Evolutionary conservation across 2,888 invertebrate genomes (phyloP).

Genomic region (Muscina levida): DNA sequence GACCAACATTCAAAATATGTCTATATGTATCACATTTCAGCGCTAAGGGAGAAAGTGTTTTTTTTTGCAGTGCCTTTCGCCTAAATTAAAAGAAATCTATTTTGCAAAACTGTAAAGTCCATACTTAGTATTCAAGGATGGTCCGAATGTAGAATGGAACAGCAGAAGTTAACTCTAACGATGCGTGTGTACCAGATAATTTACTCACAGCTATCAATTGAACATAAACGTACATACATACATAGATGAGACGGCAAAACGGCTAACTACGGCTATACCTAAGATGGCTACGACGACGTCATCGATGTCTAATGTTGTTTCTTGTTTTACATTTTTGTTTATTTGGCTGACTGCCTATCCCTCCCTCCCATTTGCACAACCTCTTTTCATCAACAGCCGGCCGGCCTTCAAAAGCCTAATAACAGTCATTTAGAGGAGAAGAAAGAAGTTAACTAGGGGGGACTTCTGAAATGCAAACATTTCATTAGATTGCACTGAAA

Average conservation of each 20-base stretch:
- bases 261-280: slow-evolving; percentile 14
- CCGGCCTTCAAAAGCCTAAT: slow-evolving; percentile 41
- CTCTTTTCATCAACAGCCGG: background rate
- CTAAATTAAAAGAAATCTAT: slow-evolving; percentile 1
- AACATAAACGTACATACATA: background rate
- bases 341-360: slow-evolving; percentile 1
- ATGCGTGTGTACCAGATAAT: slow-evolving; percentile 53
- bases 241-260: slow-evolving; percentile 39
- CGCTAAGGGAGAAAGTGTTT: slow-evolving; percentile 23
- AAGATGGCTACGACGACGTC: slow-evolving; percentile 30
- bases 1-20: too few species aligned
- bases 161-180: slow-evolving; percentile 31
- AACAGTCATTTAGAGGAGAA: slow-evolving; percentile 44
- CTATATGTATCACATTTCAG: too few species aligned
- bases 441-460: background rate
- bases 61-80: background rate
- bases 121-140: slow-evolving; percentile 20
- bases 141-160: slow-evolving; percentile 33
- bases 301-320: slow-evolving; percentile 21
- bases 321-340: background rate
- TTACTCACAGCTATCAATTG: background rate
- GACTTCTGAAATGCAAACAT: slow-evolving; percentile 23
- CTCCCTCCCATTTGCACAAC: background rate
- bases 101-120: slow-evolving; percentile 3
- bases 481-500: slow-evolving; percentile 37